A percentile compares a stretch with the other conserved stretches of the same genome.
Conservation (phyloP, 2,797 vertebrate species). For the Megaceryle alcyon region DNA sequence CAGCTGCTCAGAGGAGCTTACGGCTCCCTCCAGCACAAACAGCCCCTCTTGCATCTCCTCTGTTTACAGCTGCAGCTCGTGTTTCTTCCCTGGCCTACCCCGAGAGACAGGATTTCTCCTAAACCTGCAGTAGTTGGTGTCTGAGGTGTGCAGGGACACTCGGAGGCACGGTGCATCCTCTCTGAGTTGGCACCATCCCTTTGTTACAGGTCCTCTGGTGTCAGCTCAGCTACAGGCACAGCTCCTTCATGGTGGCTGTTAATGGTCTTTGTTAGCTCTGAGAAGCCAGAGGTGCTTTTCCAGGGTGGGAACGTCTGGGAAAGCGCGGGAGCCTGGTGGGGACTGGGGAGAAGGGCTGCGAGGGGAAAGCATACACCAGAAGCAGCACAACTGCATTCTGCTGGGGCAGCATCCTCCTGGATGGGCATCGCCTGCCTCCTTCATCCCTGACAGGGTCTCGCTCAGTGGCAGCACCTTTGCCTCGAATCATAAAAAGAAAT, state of each 20-base stretch:
- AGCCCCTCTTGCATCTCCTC: slow-evolving; percentile 65
- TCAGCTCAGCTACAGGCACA: neutral
- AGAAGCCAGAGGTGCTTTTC: neutral
- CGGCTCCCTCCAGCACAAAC: slow-evolving; percentile 77
- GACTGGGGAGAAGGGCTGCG: neutral
- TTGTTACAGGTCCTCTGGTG: neutral
- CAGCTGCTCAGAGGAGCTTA: slow-evolving; percentile 82
- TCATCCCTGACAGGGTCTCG: neutral
- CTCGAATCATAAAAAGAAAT: neutral
- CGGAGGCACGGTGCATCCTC: neutral
- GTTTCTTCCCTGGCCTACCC: neutral
- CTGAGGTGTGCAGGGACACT: neutral
- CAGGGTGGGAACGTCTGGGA: neutral
- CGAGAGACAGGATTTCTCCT: slow-evolving; percentile 9
- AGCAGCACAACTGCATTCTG: rapidly evolving
- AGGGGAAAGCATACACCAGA: neutral
- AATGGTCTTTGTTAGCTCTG: slow-evolving; percentile 1
- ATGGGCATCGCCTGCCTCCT: neutral
- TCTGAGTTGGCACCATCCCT: neutral
- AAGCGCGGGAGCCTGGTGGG: neutral
- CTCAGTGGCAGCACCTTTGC: slow-evolving; percentile 11
- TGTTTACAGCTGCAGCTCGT: slow-evolving; percentile 65
- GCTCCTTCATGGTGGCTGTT: neutral
- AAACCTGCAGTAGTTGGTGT: slow-evolving; percentile 27
- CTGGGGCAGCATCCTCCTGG: neutral